These are phyloP conservation scores for Phataginus tetradactyla DNA, from an alignment of 2,797 vertebrate genomes.

Conservation along the genomic window DNA sequence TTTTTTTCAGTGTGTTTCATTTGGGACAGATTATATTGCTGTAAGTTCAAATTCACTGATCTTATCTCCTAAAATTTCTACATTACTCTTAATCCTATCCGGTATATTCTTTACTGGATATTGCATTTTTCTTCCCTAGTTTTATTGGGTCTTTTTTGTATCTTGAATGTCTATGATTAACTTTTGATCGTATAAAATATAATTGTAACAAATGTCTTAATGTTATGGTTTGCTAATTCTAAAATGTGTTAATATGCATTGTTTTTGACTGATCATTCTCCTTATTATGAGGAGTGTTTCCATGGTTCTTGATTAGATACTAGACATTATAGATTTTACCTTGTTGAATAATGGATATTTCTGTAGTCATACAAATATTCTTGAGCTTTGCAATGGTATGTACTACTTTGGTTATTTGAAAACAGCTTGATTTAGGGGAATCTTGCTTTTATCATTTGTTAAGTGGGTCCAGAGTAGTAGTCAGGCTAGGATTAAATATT, in stretches of 20 bases:
- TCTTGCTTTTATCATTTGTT: background rate
- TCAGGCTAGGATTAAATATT: background rate
- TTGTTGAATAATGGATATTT: background rate
- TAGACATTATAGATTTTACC: background rate
- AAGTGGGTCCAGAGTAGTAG: background rate
- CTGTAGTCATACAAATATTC: background rate
- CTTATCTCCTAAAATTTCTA: background rate
- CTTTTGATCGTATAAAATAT: background rate
- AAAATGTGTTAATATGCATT: background rate
- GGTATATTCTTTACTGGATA: background rate
- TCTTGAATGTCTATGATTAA: background rate
- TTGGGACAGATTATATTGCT: background rate
- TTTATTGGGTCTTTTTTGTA: background rate
- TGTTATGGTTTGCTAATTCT: background rate
- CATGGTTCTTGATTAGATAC: background rate
- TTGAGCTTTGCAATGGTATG: background rate
- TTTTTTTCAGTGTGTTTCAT: background rate
- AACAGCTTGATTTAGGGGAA: background rate
- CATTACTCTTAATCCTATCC: background rate
- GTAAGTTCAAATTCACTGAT: background rate
- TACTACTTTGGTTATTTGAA: background rate
- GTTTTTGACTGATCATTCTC: background rate
- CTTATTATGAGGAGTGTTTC: background rate
- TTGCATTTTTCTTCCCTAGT: background rate
- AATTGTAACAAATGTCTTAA: background rate